Base-by-base conservation (phyloP, 2,888 invertebrate genomes). In the Lasioglossum lativentre region DNA sequence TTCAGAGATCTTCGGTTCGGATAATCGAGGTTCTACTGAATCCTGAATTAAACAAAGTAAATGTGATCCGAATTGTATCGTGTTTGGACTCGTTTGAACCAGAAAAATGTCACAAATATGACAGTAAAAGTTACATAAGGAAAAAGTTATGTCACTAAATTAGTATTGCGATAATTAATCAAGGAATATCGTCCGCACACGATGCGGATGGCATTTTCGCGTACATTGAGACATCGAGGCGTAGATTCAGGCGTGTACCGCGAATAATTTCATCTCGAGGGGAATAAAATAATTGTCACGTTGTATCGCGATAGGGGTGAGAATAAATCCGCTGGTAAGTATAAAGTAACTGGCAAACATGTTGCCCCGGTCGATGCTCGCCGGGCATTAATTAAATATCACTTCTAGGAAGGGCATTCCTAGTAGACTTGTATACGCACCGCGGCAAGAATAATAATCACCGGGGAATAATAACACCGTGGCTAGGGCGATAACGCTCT, bases 301-400 rank as follows among this genome's bases (percentile, higher is more conserved):
- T 38, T 38, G 10, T 23, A 68, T 38, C 68, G 68, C 38, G 68
- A 68, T 38, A 38, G 23, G 38, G 38, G 68, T 38, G 68, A 68
- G 68, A 34, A 68, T 38, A 38, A 68, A 68, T 68, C 23, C 38
- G 34, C 38, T 34, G 12, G 23, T 68, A 38, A 23, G 23, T 23
- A 23, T 68, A 68, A 68, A 68, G 34, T 38, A 34, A 68, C 68
- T 34, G 68, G 68, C 68, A 23, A 68, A 38, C 68, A 40, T 80
- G 80, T 71, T 78, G 66, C 77, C 71, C 38, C 47, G 68, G 56
- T 88, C 83, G 38, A 38, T 19, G 80, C 56, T 70, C 59, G 40
- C 85, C 83, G 87, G 78, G 83, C 77, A 91, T 88, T 90, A 90
- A 90, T 90, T 90, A 90, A 88, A 89, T 86, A 90, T 90, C 80